Conservation (phyloP, 2,113 vertebrate species). For the Cisticola juncidis region DNA sequence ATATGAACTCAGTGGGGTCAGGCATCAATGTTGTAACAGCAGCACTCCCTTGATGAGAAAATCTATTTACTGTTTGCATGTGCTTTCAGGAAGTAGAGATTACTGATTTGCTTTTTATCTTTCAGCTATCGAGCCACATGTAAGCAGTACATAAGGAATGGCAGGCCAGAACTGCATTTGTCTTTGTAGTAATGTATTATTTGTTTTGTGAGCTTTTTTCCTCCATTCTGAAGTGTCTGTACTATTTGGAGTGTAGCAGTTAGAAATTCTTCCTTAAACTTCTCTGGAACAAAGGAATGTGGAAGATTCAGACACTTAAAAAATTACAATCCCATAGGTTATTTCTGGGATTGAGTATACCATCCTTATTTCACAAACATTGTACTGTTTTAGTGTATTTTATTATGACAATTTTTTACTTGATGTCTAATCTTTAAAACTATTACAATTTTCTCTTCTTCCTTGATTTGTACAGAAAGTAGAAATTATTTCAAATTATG, state of each 20-base stretch:
- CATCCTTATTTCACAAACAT: not conserved
- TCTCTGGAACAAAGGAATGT: accelerated
- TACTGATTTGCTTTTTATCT: not conserved
- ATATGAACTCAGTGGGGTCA: not conserved
- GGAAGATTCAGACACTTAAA: not conserved
- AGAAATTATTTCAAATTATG: not conserved
- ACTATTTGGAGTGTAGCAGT: not conserved
- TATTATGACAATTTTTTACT: not conserved
- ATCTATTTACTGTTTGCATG: not conserved
- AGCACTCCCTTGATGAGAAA: not conserved
- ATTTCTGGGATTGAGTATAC: not conserved
- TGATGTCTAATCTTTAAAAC: not conserved
- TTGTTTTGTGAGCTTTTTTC: not conserved
- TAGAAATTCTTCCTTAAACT: not conserved
- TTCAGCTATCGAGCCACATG: not conserved
- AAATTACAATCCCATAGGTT: not conserved
- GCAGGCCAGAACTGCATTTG: not conserved
- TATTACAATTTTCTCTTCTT: not conserved
- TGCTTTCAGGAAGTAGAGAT: not conserved
- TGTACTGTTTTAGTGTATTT: not conserved
- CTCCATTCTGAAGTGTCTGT: not conserved
- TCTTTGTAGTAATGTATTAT: not conserved
- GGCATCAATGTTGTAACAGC: not conserved
- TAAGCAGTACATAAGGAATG: not conserved
- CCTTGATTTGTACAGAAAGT: not conserved